phyloP scores from a whole-genome alignment of 2,797 vertebrate genomes.

The Dendrocincla tyrannina region DNA sequence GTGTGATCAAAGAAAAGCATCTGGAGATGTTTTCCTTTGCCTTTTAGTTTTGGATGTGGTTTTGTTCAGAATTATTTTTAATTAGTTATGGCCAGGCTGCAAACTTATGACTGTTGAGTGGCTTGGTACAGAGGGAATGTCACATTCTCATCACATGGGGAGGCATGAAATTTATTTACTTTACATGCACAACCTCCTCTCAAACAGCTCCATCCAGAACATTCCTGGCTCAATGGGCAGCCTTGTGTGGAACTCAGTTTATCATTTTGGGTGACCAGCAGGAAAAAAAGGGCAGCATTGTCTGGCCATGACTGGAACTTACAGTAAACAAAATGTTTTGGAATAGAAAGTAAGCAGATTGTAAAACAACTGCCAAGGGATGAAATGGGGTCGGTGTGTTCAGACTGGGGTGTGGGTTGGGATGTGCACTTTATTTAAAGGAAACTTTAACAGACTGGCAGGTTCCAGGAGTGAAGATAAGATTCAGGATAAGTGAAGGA shows the following conservation, averaged over 20 bases:
- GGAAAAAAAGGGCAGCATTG: conserved; percentile 77
- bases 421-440: conserved; percentile 41
- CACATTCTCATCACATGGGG: conserved; percentile 96
- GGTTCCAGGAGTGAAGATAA: background rate
- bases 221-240: conserved; percentile 78
- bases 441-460: background rate
- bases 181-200: conserved; percentile 83
- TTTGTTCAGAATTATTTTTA: conserved; percentile 89
- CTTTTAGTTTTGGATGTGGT: conserved; percentile 83
- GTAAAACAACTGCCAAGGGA: conserved; percentile 76
- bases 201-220: conserved; percentile 85
- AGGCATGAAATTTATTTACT: conserved; percentile 92
- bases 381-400: conserved; percentile 76
- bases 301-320: conserved; percentile 79
- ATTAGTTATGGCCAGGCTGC: conserved; percentile 86
- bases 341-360: conserved; percentile 82
- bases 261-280: conserved; percentile 71
- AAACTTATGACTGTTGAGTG: conserved; percentile 82
- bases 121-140: conserved; percentile 84
- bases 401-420: conserved; percentile 62
- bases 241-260: conserved; percentile 68
- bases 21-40: conserved; percentile 70
- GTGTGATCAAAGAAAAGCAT: background rate
- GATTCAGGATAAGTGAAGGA: background rate
- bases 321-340: conserved; percentile 93